Evolutionary conservation across 2,113 vertebrate genomes (phyloP).

Genomic region (Guaruba guarouba): DNA sequence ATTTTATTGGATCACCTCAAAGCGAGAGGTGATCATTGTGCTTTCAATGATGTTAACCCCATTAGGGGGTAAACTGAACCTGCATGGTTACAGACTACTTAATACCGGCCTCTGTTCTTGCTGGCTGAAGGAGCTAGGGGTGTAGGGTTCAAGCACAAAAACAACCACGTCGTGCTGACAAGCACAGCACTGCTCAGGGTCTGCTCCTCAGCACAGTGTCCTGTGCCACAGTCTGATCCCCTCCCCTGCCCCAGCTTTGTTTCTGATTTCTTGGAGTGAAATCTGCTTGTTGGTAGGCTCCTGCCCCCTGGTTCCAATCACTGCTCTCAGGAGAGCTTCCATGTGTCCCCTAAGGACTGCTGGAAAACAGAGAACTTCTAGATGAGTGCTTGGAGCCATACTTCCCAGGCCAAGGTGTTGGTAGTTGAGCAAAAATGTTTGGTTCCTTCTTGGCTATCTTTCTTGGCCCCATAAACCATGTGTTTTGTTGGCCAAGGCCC

Average conservation of each 20-base stretch:
- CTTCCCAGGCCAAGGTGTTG: background rate
- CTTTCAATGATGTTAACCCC: background rate
- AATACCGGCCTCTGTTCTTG: background rate
- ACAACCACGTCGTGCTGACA: accelerated
- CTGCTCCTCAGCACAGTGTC: accelerated
- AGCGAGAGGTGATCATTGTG: background rate
- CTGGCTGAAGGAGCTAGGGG: background rate
- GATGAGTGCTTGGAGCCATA: background rate
- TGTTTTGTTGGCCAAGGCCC: background rate
- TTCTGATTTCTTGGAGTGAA: background rate
- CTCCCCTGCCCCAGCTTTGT: background rate
- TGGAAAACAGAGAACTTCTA: background rate
- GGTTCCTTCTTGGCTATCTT: background rate
- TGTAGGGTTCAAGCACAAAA: background rate
- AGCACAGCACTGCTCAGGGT: accelerated
- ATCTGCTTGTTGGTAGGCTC: background rate
- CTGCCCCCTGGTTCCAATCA: background rate
- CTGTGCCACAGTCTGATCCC: accelerated
- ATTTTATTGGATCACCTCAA: background rate
- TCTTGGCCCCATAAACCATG: background rate
- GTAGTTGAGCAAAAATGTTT: background rate
- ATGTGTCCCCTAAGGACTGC: background rate
- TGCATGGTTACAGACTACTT: background rate
- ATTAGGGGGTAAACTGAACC: background rate
- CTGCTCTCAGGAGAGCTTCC: background rate